Evolutionary conservation across 2,888 invertebrate genomes (phyloP), one percentile per base, ranked within the genome.

Genomic region (Thymelicus lineola): DNA sequence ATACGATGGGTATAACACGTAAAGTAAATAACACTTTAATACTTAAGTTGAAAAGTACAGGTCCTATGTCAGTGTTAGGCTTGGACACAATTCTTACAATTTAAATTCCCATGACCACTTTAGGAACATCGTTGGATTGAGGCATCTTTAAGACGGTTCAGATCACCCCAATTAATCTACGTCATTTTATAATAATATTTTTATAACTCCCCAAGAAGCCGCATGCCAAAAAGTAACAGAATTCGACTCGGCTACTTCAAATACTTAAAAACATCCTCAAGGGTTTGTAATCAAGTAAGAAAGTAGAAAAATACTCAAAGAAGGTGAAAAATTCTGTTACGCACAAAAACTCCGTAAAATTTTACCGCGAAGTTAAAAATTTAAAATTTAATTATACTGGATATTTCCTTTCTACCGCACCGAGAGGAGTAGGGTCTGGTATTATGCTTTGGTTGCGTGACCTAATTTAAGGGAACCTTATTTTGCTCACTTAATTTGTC

Each of bases 401-500:
- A 79, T 83, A 76, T 82, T 84, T 85, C 83, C 80, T 82, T 80
- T 73, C 77, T 77, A 85, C 84, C 80, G 80, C 83, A 83, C 82
- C 84, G 84, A 84, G 85, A 74, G 78, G 82, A 76, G 86, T 84
- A 20, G n/a, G 14, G 28, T 1, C 28, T 20, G 12, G 55, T 35
- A 55, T 80, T 74, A 84, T 80, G 83, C 87, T 87, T 81, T 82
- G 84, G 80, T 82, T 79, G 82, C 87, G 85, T 86, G 88, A 88
- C 91, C 91, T 86, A 90, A 89, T 91, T 93, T 86, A 79, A 82
- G 76, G 80, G 80, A 82, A 86, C 86, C 86, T 89, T 89, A 88
- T 90, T 91, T 88, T 87, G 86, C 79, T 88, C 93, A 91, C 91
- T 92, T 92, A 91, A 93, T 93, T 93, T 89, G 83, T 85, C 83